phyloP scores from a whole-genome alignment of 2,888 invertebrate species.

The Ochropleura plecta region DNA sequence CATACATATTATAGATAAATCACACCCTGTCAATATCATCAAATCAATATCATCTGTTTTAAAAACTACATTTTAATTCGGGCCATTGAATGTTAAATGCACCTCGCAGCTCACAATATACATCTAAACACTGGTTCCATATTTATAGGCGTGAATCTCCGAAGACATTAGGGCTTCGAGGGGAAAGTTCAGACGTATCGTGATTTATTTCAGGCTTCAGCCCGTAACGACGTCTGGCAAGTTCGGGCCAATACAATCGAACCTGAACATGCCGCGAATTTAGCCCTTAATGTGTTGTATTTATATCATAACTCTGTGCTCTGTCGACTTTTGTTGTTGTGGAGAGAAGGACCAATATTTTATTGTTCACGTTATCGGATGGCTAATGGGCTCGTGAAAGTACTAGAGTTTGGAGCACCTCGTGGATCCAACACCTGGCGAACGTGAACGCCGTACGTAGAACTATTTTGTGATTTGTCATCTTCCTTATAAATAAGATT shows the following conservation, averaged over 20 bases:
- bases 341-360: not conserved
- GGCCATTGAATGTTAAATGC: not conserved
- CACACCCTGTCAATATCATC: no score
- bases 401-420: no score
- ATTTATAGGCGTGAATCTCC: slow-evolving; percentile 23
- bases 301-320: not conserved
- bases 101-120: not conserved
- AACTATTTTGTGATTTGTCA: not conserved
- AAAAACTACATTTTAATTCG: not conserved
- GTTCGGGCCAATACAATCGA: slow-evolving; percentile 51
- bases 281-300: not conserved
- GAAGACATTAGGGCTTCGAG: slow-evolving; percentile 47
- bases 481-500: not conserved
- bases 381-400: not conserved
- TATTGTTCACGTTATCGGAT: not conserved
- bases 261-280: not conserved
- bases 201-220: slow-evolving; percentile 53
- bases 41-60: not conserved
- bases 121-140: not conserved
- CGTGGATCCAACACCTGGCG: no score
- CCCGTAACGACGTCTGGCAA: slow-evolving; percentile 57
- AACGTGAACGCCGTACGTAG: no score
- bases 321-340: not conserved
- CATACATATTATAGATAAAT: no score
- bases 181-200: slow-evolving; percentile 53